Conservation (phyloP, 2,113 vertebrate species). For the Urocitellus parryii region DNA sequence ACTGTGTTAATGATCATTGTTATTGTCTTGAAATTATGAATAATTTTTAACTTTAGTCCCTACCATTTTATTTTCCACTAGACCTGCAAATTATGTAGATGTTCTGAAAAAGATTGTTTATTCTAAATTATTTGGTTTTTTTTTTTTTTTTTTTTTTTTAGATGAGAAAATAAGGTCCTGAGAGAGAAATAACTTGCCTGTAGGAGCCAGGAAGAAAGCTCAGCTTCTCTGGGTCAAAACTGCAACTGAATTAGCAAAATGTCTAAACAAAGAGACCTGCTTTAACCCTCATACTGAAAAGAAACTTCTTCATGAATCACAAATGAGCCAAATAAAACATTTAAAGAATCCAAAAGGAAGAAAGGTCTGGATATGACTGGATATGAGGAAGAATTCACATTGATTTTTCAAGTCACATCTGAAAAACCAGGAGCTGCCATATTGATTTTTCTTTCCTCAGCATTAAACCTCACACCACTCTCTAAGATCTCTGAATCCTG, state of each 20-base stretch:
- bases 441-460: background rate
- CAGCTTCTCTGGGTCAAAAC: constrained; percentile 32
- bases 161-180: constrained; percentile 12
- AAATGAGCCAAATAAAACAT: constrained; percentile 38
- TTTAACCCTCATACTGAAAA: constrained; percentile 20
- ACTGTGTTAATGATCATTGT: background rate
- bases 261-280: constrained; percentile 48
- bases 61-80: background rate
- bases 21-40: background rate
- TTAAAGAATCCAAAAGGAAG: constrained; percentile 48
- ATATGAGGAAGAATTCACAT: background rate
- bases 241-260: constrained; percentile 23
- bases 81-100: background rate
- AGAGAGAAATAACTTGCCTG: background rate
- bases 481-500: background rate
- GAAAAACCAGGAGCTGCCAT: background rate
- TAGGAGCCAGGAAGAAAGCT: background rate
- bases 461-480: background rate
- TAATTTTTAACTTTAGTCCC: background rate
- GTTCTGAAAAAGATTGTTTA: background rate
- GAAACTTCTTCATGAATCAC: background rate
- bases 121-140: background rate
- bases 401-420: constrained; percentile 41
- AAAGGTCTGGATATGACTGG: background rate
- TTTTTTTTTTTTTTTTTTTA: constrained; percentile 1